Base-by-base conservation (phyloP, 2,888 invertebrate species). In the Stenodema calcarata region DNA sequence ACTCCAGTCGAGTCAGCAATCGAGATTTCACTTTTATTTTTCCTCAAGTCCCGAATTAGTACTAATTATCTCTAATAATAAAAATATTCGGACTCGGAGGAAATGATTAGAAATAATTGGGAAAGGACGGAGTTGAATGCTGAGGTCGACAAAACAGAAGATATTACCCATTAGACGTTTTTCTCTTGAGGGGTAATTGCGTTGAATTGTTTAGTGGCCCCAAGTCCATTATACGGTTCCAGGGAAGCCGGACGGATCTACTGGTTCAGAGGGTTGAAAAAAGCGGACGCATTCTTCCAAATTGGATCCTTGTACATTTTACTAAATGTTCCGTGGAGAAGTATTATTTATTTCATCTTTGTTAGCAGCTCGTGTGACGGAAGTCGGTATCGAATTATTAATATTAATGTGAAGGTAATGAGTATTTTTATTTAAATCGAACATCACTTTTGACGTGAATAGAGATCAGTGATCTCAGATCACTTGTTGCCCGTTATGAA, bases 61-160 rank as follows among this genome's bases (percentile, higher is more conserved):
- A n/a, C 23, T 44, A 78, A 78, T 78, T 78, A 78, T 44, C 42
- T 78, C 27, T 78, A 78, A 44, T 78, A 78, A 41, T 78, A 44
- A 44, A 76, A 14, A 42, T 44, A 78, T 78, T 78, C 78, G 78
- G 44, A 42, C 47, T 44, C 18, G 4, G 6, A 78, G 78, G 44
- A 78, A 78, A 44, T 78, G 16, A 78, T 78, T 27, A 78, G 78
- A 78, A 35, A 44, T 78, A 78, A 78, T 78, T 78, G 78, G 62
- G 62, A 62, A 23, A 23, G 12, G 27, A 3, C 47, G 47, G 4
- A 23, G 62, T 62, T 62, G 42, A 76, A 76, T 28, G n/a, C 41
- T 27, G 11, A 44, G 42, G 41, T 78, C 78, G 44, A 44, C 78
- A 78, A n/a, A 44, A 78, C 78, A 78, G 42, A 78, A 78, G 44